A percentile compares a stretch with the other conserved stretches of the same genome.
Evolutionary conservation across 2,888 invertebrate species (phyloP).

Genomic region (Tetrapedia diversipes): DNA sequence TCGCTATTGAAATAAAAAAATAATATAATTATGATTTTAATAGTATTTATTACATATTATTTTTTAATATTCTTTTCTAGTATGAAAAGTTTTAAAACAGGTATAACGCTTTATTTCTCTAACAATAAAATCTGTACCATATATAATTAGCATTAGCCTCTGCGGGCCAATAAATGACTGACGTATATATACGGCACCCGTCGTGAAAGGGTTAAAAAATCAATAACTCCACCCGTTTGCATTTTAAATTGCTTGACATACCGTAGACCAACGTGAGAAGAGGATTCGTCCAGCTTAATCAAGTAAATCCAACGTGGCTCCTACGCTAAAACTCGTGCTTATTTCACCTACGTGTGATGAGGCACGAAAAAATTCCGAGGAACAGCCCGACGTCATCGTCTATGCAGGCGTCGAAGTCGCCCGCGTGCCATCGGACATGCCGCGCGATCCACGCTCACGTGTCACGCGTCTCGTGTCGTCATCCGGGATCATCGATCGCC

Average conservation of each 20-base stretch:
- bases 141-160: too few relatives aligned
- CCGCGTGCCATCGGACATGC: constrained; percentile 52
- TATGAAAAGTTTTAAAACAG: too few relatives aligned
- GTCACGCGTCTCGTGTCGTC: constrained; percentile 53
- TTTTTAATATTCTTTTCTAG: too few relatives aligned
- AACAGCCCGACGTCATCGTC: constrained; percentile 20
- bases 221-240: too few relatives aligned
- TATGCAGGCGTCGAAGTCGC: constrained; percentile 59
- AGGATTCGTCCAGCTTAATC: not conserved
- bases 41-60: too few relatives aligned
- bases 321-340: not conserved
- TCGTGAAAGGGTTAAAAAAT: too few relatives aligned
- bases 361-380: constrained; percentile 13
- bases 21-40: too few relatives aligned
- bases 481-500: constrained; percentile 54
- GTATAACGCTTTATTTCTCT: too few relatives aligned
- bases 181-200: too few relatives aligned
- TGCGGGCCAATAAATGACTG: too few relatives aligned
- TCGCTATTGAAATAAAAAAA: too few relatives aligned
- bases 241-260: not conserved
- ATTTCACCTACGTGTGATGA: constrained; percentile 14
- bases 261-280: not conserved
- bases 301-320: not conserved
- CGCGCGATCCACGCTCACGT: constrained; percentile 51
- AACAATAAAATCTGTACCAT: too few relatives aligned